A percentile compares a stretch with the other conserved stretches of the same genome.
These are phyloP conservation scores for Drosophila nr. medialis DNA, from an alignment of 2,888 invertebrate species.

Conservation along the genomic window DNA sequence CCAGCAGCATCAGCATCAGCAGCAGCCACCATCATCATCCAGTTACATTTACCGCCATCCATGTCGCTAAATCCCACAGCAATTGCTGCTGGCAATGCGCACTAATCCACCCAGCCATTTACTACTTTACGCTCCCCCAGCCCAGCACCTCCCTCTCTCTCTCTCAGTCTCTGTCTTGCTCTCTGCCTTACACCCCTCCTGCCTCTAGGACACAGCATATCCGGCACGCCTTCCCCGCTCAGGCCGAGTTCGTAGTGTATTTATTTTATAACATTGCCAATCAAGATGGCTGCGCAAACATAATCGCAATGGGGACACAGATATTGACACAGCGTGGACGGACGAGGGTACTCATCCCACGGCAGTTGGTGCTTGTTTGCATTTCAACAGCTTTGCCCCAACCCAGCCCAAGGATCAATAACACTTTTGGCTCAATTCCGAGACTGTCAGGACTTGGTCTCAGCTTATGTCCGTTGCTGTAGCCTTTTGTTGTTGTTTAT, in stretches of 20 bases:
- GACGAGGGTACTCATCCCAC: conserved; percentile 41
- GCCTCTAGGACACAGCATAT: conserved; percentile 53
- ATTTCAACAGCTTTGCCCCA: conserved; percentile 57
- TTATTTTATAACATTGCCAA: conserved; percentile 85
- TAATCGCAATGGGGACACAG: conserved; percentile 79
- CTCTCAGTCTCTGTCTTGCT: background rate
- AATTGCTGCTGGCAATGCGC: conserved; percentile 74
- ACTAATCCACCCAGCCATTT: conserved; percentile 68
- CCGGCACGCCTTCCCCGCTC: conserved; percentile 49
- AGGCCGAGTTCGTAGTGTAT: conserved; percentile 75
- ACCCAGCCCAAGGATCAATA: conserved; percentile 77
- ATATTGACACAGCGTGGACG: conserved; percentile 49
- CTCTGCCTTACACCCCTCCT: background rate
- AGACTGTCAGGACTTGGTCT: conserved; percentile 33
- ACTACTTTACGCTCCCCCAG: conserved; percentile 35
- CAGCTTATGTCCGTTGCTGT: conserved; percentile 25
- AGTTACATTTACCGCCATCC: conserved; percentile 57
- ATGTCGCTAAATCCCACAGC: conserved; percentile 74
- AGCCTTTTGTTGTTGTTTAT: conserved; percentile 74
- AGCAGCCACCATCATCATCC: conserved; percentile 31
- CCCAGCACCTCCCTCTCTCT: conserved; percentile 2
- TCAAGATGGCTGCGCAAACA: conserved; percentile 85
- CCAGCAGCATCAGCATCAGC: conserved; percentile 45
- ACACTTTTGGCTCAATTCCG: conserved; percentile 78
- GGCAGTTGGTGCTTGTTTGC: conserved; percentile 67